Evolutionary conservation across 2,113 vertebrate species (phyloP).

Genomic region (Corythoichthys haematopterus): DNA sequence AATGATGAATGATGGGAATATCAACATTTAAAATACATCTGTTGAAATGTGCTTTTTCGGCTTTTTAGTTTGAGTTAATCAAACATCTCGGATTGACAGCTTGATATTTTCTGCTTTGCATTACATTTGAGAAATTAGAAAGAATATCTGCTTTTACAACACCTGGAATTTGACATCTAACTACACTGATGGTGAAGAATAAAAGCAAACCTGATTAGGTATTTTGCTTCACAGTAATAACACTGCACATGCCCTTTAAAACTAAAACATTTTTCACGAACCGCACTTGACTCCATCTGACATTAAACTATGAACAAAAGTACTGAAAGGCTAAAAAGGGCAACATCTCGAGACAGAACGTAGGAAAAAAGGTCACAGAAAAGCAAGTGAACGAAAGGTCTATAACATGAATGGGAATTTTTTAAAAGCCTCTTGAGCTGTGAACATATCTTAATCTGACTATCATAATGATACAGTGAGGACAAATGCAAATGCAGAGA

Average conservation of each 20-base stretch:
- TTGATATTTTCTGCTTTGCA: background rate
- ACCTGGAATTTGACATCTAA: background rate
- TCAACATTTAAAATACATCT: background rate
- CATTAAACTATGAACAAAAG: background rate
- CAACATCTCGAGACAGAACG: slow-evolving; percentile 11
- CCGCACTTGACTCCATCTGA: background rate
- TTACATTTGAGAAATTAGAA: background rate
- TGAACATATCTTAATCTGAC: slow-evolving; percentile 8
- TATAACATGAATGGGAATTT: background rate
- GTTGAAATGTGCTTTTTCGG: background rate
- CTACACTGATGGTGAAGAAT: background rate
- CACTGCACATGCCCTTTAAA: background rate
- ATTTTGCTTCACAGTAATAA: background rate
- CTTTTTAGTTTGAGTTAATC: background rate
- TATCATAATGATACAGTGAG: slow-evolving; percentile 11
- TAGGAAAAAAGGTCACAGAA: slow-evolving; percentile 8
- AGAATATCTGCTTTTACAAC: background rate
- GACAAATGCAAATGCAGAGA: slow-evolving; percentile 19
- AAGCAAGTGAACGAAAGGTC: slow-evolving; percentile 3
- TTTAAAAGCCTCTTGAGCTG: slow-evolving; percentile 3
- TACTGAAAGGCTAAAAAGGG: slow-evolving; percentile 1
- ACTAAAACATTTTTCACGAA: background rate
- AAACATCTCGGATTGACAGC: background rate
- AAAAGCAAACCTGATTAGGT: background rate
- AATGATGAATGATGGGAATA: no score